Evolutionary conservation across 53 echinoderm and acorn worm species (phyloP), one percentile per base, ranked within the genome.

Genomic region (Echinometra lucunter): DNA sequence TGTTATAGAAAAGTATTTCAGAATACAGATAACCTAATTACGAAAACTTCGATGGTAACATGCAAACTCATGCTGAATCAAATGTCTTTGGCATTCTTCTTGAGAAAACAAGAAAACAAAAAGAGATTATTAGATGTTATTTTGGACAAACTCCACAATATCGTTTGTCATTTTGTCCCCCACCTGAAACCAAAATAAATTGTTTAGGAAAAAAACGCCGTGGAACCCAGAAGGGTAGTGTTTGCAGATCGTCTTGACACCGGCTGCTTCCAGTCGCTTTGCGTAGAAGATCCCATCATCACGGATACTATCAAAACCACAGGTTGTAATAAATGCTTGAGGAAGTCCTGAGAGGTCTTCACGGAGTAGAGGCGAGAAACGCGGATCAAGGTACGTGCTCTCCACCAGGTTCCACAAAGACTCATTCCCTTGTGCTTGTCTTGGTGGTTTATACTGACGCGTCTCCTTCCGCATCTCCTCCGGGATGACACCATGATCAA

Each of bases 401-500:
- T 83, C 66, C 15, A 92, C 47, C 85, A 93, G 89, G 8, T 96
- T 75, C 94, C 95, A 96, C 19, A 97, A 40, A 12, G 55, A 81
- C 66, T 92, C 91, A 75, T 88, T 94, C 45, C 92, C 96, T 9
- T 57, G 18, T 63, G 27, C 45, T 21, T 91, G 91, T 45, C 47
- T 49, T n/a, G 85, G 85, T 49, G 53, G 85, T 85, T 18, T 45
- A 30, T 85, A 90, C 1, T 21, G 37, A 15, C 63, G 91, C 1
- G 28, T 91, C 16, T 70, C 58, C 53, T 72, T 34, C 5, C 96
- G 96, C 44, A 97, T 72, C 89, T 91, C 90, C 19, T 40, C 75
- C 6, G 99, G 98, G 11, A 98, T 95, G 34, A 93, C 58, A 60
- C 95, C 95, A 60, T 98, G 99, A 7, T 97, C 94, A 4, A 98